Evolutionary conservation across 1,140 invertebrate genomes (phyloP).

Genomic region (Calosoma granatense): DNA sequence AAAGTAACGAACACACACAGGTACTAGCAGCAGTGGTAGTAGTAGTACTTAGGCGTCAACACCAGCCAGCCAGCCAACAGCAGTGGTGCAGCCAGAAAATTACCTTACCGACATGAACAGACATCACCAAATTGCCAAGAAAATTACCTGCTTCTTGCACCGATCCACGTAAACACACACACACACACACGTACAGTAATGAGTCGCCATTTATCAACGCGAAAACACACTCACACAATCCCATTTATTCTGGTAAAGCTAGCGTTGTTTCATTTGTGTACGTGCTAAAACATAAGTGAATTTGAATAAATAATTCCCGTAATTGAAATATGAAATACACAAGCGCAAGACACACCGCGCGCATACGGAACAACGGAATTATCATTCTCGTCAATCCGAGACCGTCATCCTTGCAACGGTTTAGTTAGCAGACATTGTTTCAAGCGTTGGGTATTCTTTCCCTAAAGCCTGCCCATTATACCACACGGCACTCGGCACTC

Average conservation of each 20-base stretch:
- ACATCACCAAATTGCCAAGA: constrained; percentile 28
- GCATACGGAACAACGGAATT: background rate
- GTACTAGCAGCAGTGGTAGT: too few relatives aligned
- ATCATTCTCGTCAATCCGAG: background rate
- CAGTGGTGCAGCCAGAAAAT: constrained; percentile 21
- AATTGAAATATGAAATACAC: background rate
- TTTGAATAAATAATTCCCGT: background rate
- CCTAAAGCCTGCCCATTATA: background rate
- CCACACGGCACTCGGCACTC: background rate
- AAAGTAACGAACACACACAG: too few relatives aligned
- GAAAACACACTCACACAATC: background rate
- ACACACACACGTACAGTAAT: constrained; percentile 24
- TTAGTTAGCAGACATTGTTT: background rate
- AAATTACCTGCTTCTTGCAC: constrained; percentile 25
- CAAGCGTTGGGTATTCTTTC: background rate
- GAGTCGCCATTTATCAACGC: constrained; percentile 24
- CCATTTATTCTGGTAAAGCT: background rate
- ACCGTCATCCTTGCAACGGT: background rate
- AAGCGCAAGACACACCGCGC: background rate
- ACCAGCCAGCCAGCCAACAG: background rate
- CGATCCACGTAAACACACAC: constrained; percentile 19
- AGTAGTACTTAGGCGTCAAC: background rate
- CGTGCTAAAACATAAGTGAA: background rate
- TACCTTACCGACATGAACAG: constrained; percentile 19
- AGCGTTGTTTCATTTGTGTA: background rate